These are phyloP conservation scores for Oligia latruncula DNA, from an alignment of 2,888 invertebrate species.

Conservation along the genomic window DNA sequence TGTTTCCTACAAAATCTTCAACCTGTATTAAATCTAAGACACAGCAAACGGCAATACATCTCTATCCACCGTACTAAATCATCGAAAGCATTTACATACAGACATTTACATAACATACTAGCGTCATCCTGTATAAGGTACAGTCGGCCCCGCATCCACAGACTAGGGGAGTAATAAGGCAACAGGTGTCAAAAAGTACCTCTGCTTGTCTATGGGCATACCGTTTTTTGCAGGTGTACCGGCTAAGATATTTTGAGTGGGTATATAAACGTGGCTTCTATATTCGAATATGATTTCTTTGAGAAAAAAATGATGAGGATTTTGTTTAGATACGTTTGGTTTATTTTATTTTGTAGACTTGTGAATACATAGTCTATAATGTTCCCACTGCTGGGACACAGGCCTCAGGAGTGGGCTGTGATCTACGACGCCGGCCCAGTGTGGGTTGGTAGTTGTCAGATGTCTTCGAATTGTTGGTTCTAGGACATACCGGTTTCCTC, in stretches of 20 bases:
- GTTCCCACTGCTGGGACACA: not conserved
- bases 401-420: not conserved
- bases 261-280: conserved; percentile 13
- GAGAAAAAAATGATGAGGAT: not conserved
- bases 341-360: too few relatives aligned
- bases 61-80: conserved; percentile 42
- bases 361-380: too few relatives aligned
- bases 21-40: not conserved
- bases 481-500: not conserved
- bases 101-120: conserved; percentile 49
- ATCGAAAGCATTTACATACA: conserved; percentile 40
- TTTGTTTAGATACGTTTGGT: not conserved
- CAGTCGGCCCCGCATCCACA: conserved; percentile 15
- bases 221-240: conserved; percentile 48
- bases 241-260: conserved; percentile 27
- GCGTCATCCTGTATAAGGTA: conserved; percentile 33
- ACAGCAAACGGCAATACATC: conserved; percentile 27
- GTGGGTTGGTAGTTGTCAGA: not conserved
- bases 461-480: not conserved
- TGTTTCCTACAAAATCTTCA: not conserved
- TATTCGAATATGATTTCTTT: conserved; percentile 10
- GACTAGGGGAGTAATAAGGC: conserved; percentile 66
- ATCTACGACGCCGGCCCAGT: not conserved
- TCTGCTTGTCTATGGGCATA: conserved; percentile 59
- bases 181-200: conserved; percentile 76